A percentile compares a stretch with the other conserved stretches of the same genome.
phyloP scores from a whole-genome alignment of 2,113 vertebrate species.

The Trematocara unimaculatum region DNA sequence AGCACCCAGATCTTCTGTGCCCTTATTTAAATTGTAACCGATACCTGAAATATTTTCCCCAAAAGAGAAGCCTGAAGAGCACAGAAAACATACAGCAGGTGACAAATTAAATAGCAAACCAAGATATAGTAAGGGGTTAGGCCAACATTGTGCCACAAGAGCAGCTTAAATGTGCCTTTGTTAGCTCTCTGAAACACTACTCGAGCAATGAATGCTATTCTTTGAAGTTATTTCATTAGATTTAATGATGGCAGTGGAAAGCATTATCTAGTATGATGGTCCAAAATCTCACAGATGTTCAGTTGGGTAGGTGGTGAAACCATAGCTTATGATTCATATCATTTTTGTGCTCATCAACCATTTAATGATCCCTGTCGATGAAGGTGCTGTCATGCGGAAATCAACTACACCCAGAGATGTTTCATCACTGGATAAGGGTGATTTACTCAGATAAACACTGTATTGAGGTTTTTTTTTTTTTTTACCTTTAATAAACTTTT shows the following conservation, averaged over 20 bases:
- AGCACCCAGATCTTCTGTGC: background rate
- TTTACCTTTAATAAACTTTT: background rate
- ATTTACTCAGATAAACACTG: background rate
- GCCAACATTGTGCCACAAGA: background rate
- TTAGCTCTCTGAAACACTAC: background rate
- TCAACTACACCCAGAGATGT: background rate
- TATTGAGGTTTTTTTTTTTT: accelerated
- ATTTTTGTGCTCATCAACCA: background rate
- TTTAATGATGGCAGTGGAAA: background rate
- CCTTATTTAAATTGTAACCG: background rate
- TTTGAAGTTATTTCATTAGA: background rate
- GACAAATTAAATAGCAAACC: background rate
- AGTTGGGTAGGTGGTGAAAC: background rate
- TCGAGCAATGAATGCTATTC: background rate
- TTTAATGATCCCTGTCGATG: background rate
- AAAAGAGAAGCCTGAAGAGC: constrained; percentile 59
- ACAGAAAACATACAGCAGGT: background rate
- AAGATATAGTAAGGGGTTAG: background rate
- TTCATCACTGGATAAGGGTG: background rate
- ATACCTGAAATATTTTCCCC: constrained; percentile 76
- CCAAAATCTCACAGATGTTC: background rate
- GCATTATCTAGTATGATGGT: background rate
- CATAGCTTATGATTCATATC: background rate
- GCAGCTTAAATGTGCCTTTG: background rate
- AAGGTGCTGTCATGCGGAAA: background rate